Conservation (phyloP, 2,888 invertebrate species). For the Epistrophe grossulariae region DNA sequence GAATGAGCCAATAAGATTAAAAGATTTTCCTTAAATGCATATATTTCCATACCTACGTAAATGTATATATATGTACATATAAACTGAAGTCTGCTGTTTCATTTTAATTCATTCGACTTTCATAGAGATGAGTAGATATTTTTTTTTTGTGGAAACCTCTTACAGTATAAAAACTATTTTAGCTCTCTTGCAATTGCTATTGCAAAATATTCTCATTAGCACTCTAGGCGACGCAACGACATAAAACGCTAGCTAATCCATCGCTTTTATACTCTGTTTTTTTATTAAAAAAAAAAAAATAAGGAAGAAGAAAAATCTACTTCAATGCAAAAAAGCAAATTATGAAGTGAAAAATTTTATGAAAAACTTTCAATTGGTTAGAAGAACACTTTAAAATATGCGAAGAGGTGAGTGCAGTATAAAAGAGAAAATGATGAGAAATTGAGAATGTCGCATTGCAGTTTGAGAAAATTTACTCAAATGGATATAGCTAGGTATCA, state of each 20-base stretch:
- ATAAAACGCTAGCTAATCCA: slow-evolving; percentile 53
- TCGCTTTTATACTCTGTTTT: slow-evolving; percentile 1
- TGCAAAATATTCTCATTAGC: slow-evolving; percentile 53
- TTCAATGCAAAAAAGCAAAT: neutral
- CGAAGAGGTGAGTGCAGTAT: neutral
- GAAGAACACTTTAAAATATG: slow-evolving; percentile 30
- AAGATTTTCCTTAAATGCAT: slow-evolving; percentile 50
- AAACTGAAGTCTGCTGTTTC: slow-evolving; percentile 21
- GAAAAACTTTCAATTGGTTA: slow-evolving; percentile 48
- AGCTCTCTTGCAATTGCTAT: slow-evolving; percentile 38
- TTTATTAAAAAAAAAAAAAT: neutral
- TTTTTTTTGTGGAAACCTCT: neutral
- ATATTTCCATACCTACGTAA: slow-evolving; percentile 22
- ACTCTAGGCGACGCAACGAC: slow-evolving; percentile 36
- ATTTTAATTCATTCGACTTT: neutral
- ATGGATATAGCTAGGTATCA: too few species aligned
- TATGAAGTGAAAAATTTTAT: slow-evolving; percentile 43
- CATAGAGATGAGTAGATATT: slow-evolving; percentile 15
- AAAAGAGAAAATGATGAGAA: slow-evolving; percentile 11
- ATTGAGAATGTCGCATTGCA: slow-evolving; percentile 57
- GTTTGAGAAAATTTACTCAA: slow-evolving; percentile 6
- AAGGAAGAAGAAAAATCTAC: neutral
- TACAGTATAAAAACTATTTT: slow-evolving; percentile 10
- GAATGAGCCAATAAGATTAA: slow-evolving; percentile 65
- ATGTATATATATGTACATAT: too few species aligned